Percentiles rank a stretch among this genome's conserved stretches.
phyloP scores from a whole-genome alignment of 2,113 vertebrate species.

The Menura novaehollandiae region DNA sequence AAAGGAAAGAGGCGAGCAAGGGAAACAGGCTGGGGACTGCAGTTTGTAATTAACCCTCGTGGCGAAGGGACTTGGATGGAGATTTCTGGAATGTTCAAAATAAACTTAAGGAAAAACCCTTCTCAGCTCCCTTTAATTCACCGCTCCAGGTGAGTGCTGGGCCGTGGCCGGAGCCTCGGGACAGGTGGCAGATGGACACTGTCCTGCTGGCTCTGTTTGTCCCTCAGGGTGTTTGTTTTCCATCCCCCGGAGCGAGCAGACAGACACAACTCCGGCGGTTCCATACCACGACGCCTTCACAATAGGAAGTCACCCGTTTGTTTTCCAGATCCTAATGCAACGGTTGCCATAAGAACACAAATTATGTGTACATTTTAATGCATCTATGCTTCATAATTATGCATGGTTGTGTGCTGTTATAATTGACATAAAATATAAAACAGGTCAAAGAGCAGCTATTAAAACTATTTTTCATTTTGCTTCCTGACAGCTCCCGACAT shows the following conservation, averaged over 20 bases:
- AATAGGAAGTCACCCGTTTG: conserved; percentile 69
- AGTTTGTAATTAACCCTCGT: rapidly evolving
- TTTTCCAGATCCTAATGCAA: conserved; percentile 71
- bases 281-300: conserved; percentile 33
- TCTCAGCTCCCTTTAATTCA: rapidly evolving
- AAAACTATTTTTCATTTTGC: conserved; percentile 99
- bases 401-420: conserved; percentile 97
- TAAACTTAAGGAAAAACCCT: rapidly evolving
- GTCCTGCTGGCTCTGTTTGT: not conserved
- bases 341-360: conserved; percentile 87
- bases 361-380: conserved; percentile 98
- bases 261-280: conserved; percentile 19
- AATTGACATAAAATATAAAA: conserved; percentile 99
- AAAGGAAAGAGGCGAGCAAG: rapidly evolving
- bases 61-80: rapidly evolving
- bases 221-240: not conserved
- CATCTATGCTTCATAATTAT: conserved; percentile 97
- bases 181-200: not conserved
- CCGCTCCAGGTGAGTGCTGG: not conserved
- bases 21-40: rapidly evolving
- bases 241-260: conserved; percentile 18
- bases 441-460: conserved; percentile 97
- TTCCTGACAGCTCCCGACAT: conserved; percentile 94
- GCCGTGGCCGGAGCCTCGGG: not conserved
- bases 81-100: not conserved